These are phyloP conservation scores for Lucilia sericata DNA, from an alignment of 1,140 invertebrate genomes.

Conservation along the genomic window DNA sequence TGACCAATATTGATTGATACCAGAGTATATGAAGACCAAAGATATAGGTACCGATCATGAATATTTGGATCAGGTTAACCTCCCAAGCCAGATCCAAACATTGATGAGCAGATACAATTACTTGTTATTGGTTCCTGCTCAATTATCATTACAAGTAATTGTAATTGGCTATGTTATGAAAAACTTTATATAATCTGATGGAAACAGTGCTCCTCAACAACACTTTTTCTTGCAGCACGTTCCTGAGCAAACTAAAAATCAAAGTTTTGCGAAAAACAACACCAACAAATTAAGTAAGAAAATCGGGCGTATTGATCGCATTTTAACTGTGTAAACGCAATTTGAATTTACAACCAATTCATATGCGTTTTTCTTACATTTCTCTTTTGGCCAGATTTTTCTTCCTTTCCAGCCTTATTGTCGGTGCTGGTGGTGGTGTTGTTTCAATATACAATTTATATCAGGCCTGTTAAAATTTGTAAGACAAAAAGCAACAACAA, in stretches of 20 bases:
- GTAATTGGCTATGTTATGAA: too few species aligned
- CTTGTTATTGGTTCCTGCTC: too few species aligned
- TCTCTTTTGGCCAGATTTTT: background rate
- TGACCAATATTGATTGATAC: too few species aligned
- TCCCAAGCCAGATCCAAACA: too few species aligned
- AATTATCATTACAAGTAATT: too few species aligned
- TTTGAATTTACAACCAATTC: slow-evolving; percentile 65
- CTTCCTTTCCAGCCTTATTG: background rate
- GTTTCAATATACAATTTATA: slow-evolving; percentile 6
- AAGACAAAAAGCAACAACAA: background rate
- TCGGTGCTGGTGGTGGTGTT: background rate
- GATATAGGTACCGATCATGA: too few species aligned
- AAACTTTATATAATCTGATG: too few species aligned
- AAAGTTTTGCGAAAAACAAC: background rate
- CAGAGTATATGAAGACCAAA: too few species aligned
- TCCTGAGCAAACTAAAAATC: background rate
- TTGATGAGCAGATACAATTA: too few species aligned
- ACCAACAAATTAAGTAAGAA: background rate
- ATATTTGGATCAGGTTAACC: too few species aligned
- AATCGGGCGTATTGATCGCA: slow-evolving; percentile 34
- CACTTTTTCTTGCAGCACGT: slow-evolving; percentile 16
- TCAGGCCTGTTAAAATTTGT: background rate
- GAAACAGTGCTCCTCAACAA: background rate
- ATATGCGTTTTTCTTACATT: slow-evolving; percentile 32
- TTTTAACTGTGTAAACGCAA: slow-evolving; percentile 49